phyloP scores from a whole-genome alignment of 2,888 invertebrate genomes.

The Aquatica leii region DNA sequence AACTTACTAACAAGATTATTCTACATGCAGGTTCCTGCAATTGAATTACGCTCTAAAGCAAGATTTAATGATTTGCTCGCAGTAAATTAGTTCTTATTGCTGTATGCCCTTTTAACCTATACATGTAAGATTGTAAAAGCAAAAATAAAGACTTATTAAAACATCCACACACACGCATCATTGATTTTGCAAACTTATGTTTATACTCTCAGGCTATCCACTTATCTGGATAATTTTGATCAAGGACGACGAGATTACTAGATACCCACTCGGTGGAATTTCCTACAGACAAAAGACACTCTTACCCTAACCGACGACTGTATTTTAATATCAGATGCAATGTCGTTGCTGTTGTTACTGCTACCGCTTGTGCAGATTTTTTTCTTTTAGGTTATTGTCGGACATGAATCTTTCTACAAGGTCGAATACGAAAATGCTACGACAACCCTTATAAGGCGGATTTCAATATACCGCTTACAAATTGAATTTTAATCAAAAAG shows the following conservation, averaged over 20 bases:
- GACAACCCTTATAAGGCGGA: background rate
- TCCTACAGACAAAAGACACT: constrained; percentile 45
- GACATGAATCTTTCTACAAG: too few relatives aligned
- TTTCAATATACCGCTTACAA: constrained; percentile 22
- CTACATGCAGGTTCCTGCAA: constrained; percentile 25
- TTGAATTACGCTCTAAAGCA: constrained; percentile 17
- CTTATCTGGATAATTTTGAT: constrained; percentile 36
- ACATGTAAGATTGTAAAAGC: constrained; percentile 8
- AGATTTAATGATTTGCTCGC: constrained; percentile 37
- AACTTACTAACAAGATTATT: constrained; percentile 25
- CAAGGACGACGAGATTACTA: constrained; percentile 44
- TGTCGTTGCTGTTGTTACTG: constrained; percentile 18
- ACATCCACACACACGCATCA: constrained; percentile 7
- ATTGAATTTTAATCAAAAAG: constrained; percentile 13
- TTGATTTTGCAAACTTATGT: constrained; percentile 6
- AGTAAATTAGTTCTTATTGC: constrained; percentile 41
- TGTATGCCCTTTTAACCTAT: constrained; percentile 38
- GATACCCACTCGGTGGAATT: constrained; percentile 40
- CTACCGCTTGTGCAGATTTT: background rate
- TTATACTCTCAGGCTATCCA: constrained; percentile 11
- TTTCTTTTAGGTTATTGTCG: too few relatives aligned
- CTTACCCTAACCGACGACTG: background rate
- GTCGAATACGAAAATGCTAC: too few relatives aligned
- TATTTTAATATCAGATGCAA: constrained; percentile 33
- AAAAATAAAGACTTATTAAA: constrained; percentile 11